Evolutionary conservation across 2,888 invertebrate species (phyloP), one percentile per base, ranked within the genome.

Genomic region (Xanthostigma xanthostigma): DNA sequence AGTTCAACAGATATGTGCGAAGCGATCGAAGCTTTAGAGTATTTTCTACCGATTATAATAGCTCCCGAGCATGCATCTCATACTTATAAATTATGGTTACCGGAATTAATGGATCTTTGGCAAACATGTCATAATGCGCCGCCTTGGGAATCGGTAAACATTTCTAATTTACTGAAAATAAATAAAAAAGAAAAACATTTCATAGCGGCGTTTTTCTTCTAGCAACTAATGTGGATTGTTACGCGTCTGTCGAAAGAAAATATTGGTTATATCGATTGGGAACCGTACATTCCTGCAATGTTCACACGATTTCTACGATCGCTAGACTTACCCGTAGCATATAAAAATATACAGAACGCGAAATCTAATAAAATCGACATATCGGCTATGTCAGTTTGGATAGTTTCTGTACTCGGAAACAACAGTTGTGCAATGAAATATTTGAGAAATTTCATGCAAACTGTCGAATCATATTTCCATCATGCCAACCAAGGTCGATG

Each of bases 241-340:
- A 74, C 88, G 0, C 74, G 81, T 42, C 66, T 89, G 42, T 83
- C 88, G 0, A 72, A 73, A 56, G 71, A 76, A 56, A 88, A 84
- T 64, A 81, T 87, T 46, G 92, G 93, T 0, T 79, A 81, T 46
- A 79, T 94, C 41, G 81, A 95, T 63, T 95, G 93, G 93, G 79
- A 82, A 52, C 86, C 87, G 0, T 76, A 90, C 60, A 74, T 90
- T 46, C 81, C 90, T 1, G 67, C 78, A 48, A 82, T 88, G 77
- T 87, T 84, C 59, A 77, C 78, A 10, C 71, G 80, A 62, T 83
- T 78, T 62, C 66, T 87, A 52, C 74, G 84, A 54, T 79, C 80
- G 38, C 74, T 92, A 47, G 80, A 83, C 60, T 69, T 93, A 46
- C 91, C 90, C 1, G 87, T 91, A 48, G 75, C 78, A 52, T 84